These are phyloP conservation scores for Pseudopipra pipra DNA, from an alignment of 2,113 vertebrate species.

Conservation along the genomic window DNA sequence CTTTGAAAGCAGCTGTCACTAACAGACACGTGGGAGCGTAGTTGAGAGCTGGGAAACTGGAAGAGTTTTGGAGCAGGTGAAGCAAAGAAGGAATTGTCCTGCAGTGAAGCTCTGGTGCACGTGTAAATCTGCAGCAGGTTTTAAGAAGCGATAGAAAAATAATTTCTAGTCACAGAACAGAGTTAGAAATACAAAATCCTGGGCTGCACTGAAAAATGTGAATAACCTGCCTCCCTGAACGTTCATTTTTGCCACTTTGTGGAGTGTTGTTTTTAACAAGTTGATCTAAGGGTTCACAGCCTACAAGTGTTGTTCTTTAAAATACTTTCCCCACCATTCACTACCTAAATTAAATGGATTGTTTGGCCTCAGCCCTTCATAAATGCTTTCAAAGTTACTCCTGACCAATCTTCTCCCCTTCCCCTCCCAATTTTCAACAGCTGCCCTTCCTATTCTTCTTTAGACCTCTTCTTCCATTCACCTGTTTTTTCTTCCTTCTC, in stretches of 20 bases:
- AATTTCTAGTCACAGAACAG: neutral
- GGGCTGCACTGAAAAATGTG: neutral
- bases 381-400: neutral
- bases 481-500: neutral
- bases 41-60: neutral
- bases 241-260: neutral
- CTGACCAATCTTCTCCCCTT: neutral
- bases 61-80: neutral
- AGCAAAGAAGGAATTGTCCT: neutral
- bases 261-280: neutral
- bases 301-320: neutral
- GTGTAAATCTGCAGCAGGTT: neutral
- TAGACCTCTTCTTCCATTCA: neutral
- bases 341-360: neutral
- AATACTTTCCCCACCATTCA: neutral
- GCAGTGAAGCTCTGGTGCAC: neutral
- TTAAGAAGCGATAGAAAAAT: neutral
- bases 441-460: neutral
- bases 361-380: neutral
- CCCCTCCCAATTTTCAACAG: neutral
- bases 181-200: neutral
- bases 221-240: neutral
- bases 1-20: neutral
- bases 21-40: rapidly evolving
- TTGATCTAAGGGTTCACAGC: neutral